Percentiles rank a stretch among this genome's conserved stretches.
These are phyloP conservation scores for Oithona nana DNA, from an alignment of 2,888 invertebrate genomes.

Conservation along the genomic window DNA sequence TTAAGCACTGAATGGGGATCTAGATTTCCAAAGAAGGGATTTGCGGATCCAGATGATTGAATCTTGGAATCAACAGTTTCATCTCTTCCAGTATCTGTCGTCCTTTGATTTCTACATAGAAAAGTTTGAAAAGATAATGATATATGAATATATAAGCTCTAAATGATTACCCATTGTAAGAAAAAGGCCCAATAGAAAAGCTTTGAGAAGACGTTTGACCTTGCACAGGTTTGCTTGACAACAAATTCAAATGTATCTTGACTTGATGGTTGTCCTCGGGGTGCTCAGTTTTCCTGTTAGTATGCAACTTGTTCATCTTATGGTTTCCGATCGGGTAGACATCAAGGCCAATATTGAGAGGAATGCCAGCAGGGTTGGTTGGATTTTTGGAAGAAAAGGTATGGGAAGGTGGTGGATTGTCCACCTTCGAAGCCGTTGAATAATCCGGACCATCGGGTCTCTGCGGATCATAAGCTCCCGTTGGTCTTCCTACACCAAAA, in stretches of 20 bases:
- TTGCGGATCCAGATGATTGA: too few relatives aligned
- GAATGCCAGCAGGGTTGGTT: not conserved
- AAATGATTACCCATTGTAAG: too few relatives aligned
- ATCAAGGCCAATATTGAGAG: conserved; percentile 12
- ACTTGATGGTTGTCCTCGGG: not conserved
- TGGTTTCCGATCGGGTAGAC: conserved; percentile 6
- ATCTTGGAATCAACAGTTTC: too few relatives aligned
- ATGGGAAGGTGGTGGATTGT: not conserved
- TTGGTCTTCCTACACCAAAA: too few relatives aligned
- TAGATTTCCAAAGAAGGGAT: too few relatives aligned
- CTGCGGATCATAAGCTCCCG: conserved; percentile 1
- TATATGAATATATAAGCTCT: too few relatives aligned
- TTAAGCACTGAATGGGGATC: too few relatives aligned
- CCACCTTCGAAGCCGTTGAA: not conserved
- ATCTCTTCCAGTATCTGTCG: too few relatives aligned
- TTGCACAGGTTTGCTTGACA: not conserved
- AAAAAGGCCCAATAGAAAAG: not conserved
- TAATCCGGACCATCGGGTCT: conserved; percentile 17
- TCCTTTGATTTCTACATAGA: too few relatives aligned
- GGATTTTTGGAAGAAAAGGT: too few relatives aligned
- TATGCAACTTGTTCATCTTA: not conserved
- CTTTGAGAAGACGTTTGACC: not conserved
- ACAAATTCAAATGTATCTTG: not conserved
- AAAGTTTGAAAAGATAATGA: too few relatives aligned
- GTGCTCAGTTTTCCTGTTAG: not conserved